These are phyloP conservation scores for Drosophila anceps DNA, from an alignment of 2,888 invertebrate genomes.

Conservation along the genomic window DNA sequence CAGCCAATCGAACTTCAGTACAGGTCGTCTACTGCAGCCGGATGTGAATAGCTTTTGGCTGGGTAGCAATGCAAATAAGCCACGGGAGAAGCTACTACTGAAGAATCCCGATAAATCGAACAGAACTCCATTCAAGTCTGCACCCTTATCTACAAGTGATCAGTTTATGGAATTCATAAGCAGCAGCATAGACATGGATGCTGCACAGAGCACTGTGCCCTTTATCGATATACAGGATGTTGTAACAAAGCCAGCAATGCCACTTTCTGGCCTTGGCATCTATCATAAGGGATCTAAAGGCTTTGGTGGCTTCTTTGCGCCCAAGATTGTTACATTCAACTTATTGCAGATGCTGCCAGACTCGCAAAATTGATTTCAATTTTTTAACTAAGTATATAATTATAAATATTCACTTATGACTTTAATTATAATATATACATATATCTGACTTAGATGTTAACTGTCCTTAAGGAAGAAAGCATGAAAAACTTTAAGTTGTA, in stretches of 20 bases:
- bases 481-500: too few species aligned
- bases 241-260: slow-evolving; percentile 88
- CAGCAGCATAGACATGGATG: slow-evolving; percentile 90
- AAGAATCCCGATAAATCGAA: slow-evolving; percentile 89
- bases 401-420: background rate
- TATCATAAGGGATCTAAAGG: slow-evolving; percentile 90
- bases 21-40: slow-evolving; percentile 88
- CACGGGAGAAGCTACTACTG: slow-evolving; percentile 87
- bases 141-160: slow-evolving; percentile 88
- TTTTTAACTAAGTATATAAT: too few species aligned
- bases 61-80: slow-evolving; percentile 89
- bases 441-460: background rate
- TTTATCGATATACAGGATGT: slow-evolving; percentile 92
- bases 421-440: too few species aligned
- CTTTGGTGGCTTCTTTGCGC: slow-evolving; percentile 91
- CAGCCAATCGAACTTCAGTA: slow-evolving; percentile 91
- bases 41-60: slow-evolving; percentile 90
- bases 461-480: background rate
- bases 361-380: too few species aligned
- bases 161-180: slow-evolving; percentile 90
- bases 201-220: slow-evolving; percentile 92
- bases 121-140: slow-evolving; percentile 85
- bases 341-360: slow-evolving; percentile 1
- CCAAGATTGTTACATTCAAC: slow-evolving; percentile 90
- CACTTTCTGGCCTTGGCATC: slow-evolving; percentile 91